Percentiles rank a stretch among this genome's conserved stretches.
phyloP scores from a whole-genome alignment of 2,888 invertebrate genomes.

The Iphiclides podalirius region DNA sequence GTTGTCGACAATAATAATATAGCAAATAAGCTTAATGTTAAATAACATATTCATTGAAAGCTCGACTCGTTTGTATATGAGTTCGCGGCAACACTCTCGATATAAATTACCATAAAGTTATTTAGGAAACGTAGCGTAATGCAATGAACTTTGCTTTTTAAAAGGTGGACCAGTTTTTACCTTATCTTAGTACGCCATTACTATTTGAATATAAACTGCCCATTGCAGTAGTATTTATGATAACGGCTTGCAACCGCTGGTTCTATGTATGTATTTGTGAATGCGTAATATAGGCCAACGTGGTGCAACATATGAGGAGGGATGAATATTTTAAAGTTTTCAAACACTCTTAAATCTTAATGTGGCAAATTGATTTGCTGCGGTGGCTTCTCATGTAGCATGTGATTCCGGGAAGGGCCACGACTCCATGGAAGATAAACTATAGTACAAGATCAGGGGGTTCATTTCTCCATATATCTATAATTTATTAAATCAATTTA shows the following conservation, averaged over 20 bases:
- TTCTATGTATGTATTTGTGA: too few species aligned
- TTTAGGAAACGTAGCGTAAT: slow-evolving; percentile 57
- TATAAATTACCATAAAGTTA: slow-evolving; percentile 40
- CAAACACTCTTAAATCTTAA: too few species aligned
- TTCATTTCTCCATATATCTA: too few species aligned
- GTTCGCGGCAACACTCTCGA: slow-evolving; percentile 2
- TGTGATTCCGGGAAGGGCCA: too few species aligned
- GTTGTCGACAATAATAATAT: too few species aligned
- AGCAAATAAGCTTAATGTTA: neutral
- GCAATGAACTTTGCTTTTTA: slow-evolving; percentile 51
- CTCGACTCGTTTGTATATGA: slow-evolving; percentile 11
- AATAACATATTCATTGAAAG: slow-evolving; percentile 12
- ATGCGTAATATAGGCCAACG: slow-evolving; percentile 26
- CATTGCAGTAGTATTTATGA: slow-evolving; percentile 26
- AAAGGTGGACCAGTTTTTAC: slow-evolving; percentile 69
- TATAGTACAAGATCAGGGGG: too few species aligned
- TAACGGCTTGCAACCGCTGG: slow-evolving; percentile 18
- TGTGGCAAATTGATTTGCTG: too few species aligned
- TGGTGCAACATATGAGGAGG: too few species aligned
- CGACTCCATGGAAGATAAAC: too few species aligned
- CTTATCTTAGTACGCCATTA: slow-evolving; percentile 37
- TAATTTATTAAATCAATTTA: too few species aligned
- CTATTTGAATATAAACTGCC: slow-evolving; percentile 51
- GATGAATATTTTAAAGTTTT: too few species aligned
- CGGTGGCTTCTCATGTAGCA: too few species aligned